Conservation (phyloP, 2,888 invertebrate species). For the Orchesella flavescens region DNA sequence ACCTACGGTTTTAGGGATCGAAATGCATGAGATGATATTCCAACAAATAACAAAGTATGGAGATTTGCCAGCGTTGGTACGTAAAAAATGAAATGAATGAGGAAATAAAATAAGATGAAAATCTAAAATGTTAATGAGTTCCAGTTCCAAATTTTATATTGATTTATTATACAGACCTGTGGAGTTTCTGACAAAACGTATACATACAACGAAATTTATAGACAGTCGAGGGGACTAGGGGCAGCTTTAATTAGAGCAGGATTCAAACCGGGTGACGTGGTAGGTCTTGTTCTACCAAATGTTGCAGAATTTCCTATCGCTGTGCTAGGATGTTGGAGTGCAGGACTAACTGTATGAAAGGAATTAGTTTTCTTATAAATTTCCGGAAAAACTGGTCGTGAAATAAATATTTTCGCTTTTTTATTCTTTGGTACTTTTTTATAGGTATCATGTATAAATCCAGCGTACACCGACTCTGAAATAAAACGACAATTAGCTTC, state of each 20-base stretch:
- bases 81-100: background rate
- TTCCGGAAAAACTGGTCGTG: no score
- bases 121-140: background rate
- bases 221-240: slow-evolving; percentile 58
- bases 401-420: no score
- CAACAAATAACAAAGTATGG: slow-evolving; percentile 51
- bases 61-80: slow-evolving; percentile 56
- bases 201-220: slow-evolving; percentile 61
- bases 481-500: slow-evolving; percentile 60
- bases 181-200: slow-evolving; percentile 52
- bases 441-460: slow-evolving; percentile 70
- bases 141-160: no score
- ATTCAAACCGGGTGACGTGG: slow-evolving; percentile 64
- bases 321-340: slow-evolving; percentile 69
- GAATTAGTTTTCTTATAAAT: background rate
- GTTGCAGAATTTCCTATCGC: slow-evolving; percentile 71
- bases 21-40: slow-evolving; percentile 66
- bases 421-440: background rate
- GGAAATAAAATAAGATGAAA: background rate
- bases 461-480: slow-evolving; percentile 69
- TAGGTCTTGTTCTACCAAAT: slow-evolving; percentile 72
- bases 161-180: slow-evolving; percentile 55
- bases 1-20: slow-evolving; percentile 37
- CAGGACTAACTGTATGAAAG: slow-evolving; percentile 52
- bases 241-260: slow-evolving; percentile 65